phyloP scores from a whole-genome alignment of 2,113 vertebrate genomes.

The Narcine bancroftii region DNA sequence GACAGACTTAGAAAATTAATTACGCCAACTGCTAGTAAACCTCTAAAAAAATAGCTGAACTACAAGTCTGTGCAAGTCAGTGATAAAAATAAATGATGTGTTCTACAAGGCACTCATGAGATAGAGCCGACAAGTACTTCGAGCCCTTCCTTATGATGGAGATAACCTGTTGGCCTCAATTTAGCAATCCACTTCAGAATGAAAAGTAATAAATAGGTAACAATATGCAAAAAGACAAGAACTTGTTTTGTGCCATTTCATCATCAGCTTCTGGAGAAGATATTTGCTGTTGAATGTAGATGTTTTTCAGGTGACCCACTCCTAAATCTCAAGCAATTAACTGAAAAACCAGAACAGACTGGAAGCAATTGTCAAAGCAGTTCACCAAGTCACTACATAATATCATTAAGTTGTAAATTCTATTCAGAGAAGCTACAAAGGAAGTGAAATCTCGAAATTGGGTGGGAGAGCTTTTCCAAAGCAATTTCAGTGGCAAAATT shows the following conservation, averaged over 20 bases:
- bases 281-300: background rate
- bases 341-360: background rate
- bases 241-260: background rate
- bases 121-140: slow-evolving; percentile 41
- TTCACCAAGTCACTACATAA: background rate
- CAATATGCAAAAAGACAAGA: background rate
- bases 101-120: slow-evolving; percentile 40
- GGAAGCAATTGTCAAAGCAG: background rate
- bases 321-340: background rate
- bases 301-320: background rate
- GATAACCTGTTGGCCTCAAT: slow-evolving; percentile 48
- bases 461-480: background rate
- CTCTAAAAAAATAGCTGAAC: slow-evolving; percentile 37
- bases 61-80: slow-evolving; percentile 35
- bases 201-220: slow-evolving; percentile 39
- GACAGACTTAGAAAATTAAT: slow-evolving; percentile 34
- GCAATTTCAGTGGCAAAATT: background rate
- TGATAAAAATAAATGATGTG: slow-evolving; percentile 42
- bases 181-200: slow-evolving; percentile 50
- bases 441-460: slow-evolving; percentile 17
- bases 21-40: background rate
- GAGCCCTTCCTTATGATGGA: slow-evolving; percentile 45
- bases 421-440: background rate
- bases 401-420: background rate
- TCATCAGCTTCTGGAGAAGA: background rate